Base-by-base conservation (phyloP, 2,797 vertebrate species). In the Petrocephalus sullivani region DNA sequence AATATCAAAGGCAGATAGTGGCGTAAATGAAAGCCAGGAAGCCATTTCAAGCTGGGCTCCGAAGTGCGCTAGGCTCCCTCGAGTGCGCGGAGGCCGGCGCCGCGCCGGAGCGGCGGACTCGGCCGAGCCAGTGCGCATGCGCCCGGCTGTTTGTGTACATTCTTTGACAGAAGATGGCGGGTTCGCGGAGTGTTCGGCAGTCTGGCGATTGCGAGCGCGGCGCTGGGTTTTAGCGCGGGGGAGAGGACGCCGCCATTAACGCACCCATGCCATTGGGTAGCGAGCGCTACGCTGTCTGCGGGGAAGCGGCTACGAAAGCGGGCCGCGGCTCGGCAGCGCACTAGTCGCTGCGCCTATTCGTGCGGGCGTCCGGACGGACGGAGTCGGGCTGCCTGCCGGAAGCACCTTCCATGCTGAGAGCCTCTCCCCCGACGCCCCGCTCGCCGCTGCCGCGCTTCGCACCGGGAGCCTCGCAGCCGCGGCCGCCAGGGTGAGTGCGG, bases 91-190 rank as follows among this genome's bases (percentile, higher is more conserved):
- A 81, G 49, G 49, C 49, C 75, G 41, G 7, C 41, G 41, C 41
- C 46, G 75, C 75, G 41, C 49, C 46, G 19, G 19, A 81, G 8
- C n/a, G 75, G 4, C 75, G 41, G 75, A 81, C 2, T 9, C 8
- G 41, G 19, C 75, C 46, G 19, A n/a, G 41, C n/a, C 46, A 16
- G 16, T n/a, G 60, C 85, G 58, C 85, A 64, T 64, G 85, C 85
- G 85, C 85, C 2, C 85, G n/a, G 10, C 21, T 21, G 58, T 87
- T 87, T 87, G 85, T 87, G 85, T 87, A 87, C 85, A 87, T 87
- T 67, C 60, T 87, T 87, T 87, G 85, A 87, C 85, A 87, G 85
- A 87, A 87, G 85, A 87, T 87, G 85, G 85, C 85, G 58, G 85
- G 60, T 87, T 67, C 14, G 75, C n/a, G 46, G 75, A 21, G 37